Conservation (phyloP, 2,888 invertebrate genomes). For the Papilio protenor region DNA sequence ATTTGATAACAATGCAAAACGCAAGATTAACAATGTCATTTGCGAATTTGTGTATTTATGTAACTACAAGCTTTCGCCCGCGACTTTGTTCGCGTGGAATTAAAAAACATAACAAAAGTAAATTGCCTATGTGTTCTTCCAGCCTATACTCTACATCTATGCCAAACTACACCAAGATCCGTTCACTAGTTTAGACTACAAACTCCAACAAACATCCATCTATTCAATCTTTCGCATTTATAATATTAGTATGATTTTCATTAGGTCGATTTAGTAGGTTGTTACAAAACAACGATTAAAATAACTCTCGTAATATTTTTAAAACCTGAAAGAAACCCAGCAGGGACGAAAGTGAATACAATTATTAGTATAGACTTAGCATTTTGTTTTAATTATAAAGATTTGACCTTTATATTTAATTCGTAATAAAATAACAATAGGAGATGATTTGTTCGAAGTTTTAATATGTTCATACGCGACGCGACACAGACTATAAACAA, state of each 20-base stretch:
- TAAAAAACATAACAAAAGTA: too few species aligned
- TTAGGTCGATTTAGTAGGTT: neutral
- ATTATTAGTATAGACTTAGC: constrained; percentile 20
- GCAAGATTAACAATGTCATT: neutral
- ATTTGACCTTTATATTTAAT: constrained; percentile 42
- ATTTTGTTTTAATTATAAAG: constrained; percentile 26
- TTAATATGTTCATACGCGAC: constrained; percentile 52
- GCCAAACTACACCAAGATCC: too few species aligned
- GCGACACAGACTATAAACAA: constrained; percentile 55
- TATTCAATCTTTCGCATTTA: too few species aligned
- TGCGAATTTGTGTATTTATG: neutral
- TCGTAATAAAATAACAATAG: constrained; percentile 51
- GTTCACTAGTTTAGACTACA: too few species aligned
- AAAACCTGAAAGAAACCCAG: neutral
- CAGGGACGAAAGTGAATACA: neutral
- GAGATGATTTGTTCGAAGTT: constrained; percentile 54
- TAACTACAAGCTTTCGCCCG: too few species aligned
- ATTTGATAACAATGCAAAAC: constrained; percentile 3
- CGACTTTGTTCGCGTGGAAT: too few species aligned
- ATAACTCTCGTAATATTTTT: neutral
- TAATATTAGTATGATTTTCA: neutral
- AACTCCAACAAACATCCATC: too few species aligned
- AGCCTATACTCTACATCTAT: too few species aligned
- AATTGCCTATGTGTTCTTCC: too few species aligned
- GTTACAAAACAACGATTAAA: neutral